These are phyloP conservation scores for Frankliniella fusca DNA, from an alignment of 2,888 invertebrate species.

Conservation along the genomic window DNA sequence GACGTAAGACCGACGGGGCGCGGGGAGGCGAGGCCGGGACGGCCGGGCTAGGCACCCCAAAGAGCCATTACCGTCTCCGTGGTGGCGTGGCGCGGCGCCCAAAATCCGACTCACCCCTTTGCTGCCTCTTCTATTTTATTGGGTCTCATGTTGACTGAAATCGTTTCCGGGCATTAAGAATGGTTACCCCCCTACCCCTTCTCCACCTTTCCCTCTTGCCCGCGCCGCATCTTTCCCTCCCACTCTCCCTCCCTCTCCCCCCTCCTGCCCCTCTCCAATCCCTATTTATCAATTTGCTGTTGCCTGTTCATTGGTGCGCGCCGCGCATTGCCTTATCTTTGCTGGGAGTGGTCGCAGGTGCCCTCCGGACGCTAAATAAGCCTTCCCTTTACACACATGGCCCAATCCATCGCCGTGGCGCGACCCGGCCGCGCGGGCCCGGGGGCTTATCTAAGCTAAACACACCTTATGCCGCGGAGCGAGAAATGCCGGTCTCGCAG, in stretches of 20 bases:
- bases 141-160: background rate
- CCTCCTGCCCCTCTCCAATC: background rate
- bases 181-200: background rate
- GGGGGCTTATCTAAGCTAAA: background rate
- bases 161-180: background rate
- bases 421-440: background rate
- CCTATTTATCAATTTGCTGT: background rate
- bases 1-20: background rate
- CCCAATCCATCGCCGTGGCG: background rate
- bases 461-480: background rate
- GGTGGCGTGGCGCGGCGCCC: too few species aligned
- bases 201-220: background rate
- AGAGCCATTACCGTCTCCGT: background rate
- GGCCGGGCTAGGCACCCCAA: background rate
- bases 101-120: too few species aligned
- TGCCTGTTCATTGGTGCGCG: background rate
- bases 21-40: too few species aligned
- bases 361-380: background rate
- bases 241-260: background rate
- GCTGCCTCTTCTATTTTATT: too few species aligned
- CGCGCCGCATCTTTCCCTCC: background rate
- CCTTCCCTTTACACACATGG: too few species aligned
- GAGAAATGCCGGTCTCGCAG: background rate
- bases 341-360: conserved; percentile 5
- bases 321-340: background rate